A percentile compares a stretch with the other conserved stretches of the same genome.
Evolutionary conservation across 2,113 vertebrate genomes (phyloP).

Genomic region (Hippocampus guttulatus): DNA sequence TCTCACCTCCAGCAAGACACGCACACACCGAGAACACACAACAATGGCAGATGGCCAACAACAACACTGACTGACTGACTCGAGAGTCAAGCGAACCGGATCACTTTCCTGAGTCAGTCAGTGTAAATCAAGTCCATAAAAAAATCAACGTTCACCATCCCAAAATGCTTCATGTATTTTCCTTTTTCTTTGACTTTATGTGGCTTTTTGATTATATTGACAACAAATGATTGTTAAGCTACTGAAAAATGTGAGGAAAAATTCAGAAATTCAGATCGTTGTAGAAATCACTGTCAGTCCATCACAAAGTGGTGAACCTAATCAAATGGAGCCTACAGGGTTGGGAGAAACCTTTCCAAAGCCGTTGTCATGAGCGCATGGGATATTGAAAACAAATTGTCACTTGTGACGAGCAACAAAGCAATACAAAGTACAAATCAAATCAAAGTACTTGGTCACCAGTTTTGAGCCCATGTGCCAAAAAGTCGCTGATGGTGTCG

Average conservation of each 20-base stretch:
- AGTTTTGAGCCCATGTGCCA: too few species aligned
- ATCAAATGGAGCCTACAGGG: not conserved
- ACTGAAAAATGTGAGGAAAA: not conserved
- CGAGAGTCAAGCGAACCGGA: not conserved
- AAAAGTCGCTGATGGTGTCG: too few species aligned
- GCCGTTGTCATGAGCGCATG: not conserved
- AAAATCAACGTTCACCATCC: not conserved
- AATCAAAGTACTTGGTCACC: too few species aligned
- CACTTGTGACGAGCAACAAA: too few species aligned
- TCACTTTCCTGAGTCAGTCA: not conserved
- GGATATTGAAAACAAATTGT: not conserved
- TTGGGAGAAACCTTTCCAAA: not conserved
- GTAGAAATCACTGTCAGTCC: not conserved
- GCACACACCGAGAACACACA: not conserved
- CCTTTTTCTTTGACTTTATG: not conserved
- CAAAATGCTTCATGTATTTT: not conserved
- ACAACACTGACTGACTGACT: not conserved
- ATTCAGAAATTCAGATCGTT: not conserved
- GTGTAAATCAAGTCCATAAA: not conserved
- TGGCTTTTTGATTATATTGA: not conserved
- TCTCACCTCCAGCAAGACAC: not conserved
- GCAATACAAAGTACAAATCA: not conserved
- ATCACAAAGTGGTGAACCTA: not conserved
- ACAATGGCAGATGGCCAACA: not conserved
- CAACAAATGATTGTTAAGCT: not conserved